Percentiles rank a stretch among this genome's conserved stretches.
These are phyloP conservation scores for Etheostoma spectabile DNA, from an alignment of 2,113 vertebrate genomes.

Conservation along the genomic window DNA sequence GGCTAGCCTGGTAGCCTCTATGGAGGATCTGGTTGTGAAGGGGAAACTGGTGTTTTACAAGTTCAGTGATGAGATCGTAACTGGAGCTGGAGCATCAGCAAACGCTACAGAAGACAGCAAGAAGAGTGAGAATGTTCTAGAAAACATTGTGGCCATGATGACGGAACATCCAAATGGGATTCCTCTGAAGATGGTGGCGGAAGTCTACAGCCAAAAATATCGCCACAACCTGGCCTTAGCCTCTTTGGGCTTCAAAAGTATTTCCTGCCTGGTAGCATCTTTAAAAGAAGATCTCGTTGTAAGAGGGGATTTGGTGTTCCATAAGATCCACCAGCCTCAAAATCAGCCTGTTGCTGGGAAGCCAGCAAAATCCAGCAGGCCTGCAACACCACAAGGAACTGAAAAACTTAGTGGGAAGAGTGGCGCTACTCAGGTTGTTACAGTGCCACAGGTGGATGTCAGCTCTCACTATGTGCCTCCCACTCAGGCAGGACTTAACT, in stretches of 20 bases:
- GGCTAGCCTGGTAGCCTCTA: constrained; percentile 49
- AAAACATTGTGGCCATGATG: constrained; percentile 67
- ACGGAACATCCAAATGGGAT: constrained; percentile 64
- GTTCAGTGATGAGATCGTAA: neutral
- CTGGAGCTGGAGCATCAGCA: constrained; percentile 4
- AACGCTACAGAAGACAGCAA: neutral
- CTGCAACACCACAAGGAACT: constrained; percentile 3
- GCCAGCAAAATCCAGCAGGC: neutral
- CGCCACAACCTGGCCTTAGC: constrained; percentile 40
- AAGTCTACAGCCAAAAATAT: constrained; percentile 65
- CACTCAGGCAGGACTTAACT: neutral
- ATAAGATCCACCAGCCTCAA: constrained; percentile 46
- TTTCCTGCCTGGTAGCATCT: constrained; percentile 59
- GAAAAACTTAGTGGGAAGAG: neutral
- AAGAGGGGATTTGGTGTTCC: constrained; percentile 58
- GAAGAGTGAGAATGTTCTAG: neutral
- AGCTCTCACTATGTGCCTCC: neutral
- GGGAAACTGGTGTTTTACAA: constrained; percentile 59
- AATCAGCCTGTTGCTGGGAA: neutral
- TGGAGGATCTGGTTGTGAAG: constrained; percentile 67
- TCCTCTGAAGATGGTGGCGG: constrained; percentile 53
- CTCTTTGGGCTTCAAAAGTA: constrained; percentile 67
- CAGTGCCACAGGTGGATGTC: neutral
- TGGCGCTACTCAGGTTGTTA: neutral
- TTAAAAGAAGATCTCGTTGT: constrained; percentile 64